These are phyloP conservation scores for Zonotrichia leucophrys DNA, from an alignment of 2,113 vertebrate species.

Conservation along the genomic window DNA sequence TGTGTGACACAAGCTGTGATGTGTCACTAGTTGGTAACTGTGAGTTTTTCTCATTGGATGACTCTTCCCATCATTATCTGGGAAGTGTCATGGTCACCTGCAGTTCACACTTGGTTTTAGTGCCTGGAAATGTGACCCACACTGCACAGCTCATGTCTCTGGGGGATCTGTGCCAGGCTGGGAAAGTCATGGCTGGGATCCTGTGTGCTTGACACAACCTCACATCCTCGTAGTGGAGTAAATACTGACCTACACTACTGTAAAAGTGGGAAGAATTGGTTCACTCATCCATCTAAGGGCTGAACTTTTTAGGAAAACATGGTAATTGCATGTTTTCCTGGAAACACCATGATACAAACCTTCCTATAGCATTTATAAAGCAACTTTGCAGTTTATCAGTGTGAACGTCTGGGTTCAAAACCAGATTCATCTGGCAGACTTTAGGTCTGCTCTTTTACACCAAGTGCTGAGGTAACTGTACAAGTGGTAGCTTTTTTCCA, in stretches of 20 bases:
- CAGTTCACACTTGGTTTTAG: rapidly evolving
- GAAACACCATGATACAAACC: neutral
- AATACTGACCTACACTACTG: neutral
- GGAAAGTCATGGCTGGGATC: neutral
- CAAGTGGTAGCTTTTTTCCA: neutral
- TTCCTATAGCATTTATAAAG: neutral
- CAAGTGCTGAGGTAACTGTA: neutral
- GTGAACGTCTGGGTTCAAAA: neutral
- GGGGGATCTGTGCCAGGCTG: neutral
- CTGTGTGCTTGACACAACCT: neutral
- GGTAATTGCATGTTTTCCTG: neutral
- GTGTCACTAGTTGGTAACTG: neutral
- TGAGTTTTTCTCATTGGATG: neutral
- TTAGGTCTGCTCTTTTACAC: neutral
- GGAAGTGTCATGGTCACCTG: neutral
- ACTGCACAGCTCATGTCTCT: rapidly evolving
- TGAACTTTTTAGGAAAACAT: neutral
- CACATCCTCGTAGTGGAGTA: neutral
- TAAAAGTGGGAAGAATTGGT: neutral
- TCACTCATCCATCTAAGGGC: neutral
- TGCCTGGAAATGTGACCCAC: neutral
- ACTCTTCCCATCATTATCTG: neutral
- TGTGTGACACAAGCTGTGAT: neutral
- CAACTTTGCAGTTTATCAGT: neutral
- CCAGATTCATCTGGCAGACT: neutral